Evolutionary conservation across 1,140 invertebrate genomes (phyloP), one percentile per base, ranked within the genome.

Genomic region (Brachystomella parvula): DNA sequence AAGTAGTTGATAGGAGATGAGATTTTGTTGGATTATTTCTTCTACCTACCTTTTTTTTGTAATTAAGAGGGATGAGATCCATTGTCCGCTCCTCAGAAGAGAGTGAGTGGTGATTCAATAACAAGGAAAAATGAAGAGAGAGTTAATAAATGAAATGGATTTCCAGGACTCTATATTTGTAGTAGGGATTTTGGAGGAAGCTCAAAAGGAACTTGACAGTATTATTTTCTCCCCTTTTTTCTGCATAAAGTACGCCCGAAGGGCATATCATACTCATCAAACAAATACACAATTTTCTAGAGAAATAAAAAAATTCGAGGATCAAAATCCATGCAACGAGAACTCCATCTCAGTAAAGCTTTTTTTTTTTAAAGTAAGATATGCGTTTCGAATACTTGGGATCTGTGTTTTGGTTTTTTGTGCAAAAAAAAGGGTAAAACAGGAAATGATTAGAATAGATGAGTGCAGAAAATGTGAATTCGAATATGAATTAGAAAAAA

Each of bases 211-310:
- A 12, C 49, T 53, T 53, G 49, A 53, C 49, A 53, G 49, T 53
- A 53, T 53, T 53, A 53, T 53, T 64, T 66, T 70, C 68, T 70
- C 65, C 65, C 60, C 68, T 65, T 62, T 58, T 64, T 64, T 66
- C 53, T 69, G 68, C 66, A 70, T 70, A 70, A 69, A 70, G 68
- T 49, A 70, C 44, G 65, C 65, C 68, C 62, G 49, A 29, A 60
- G 62, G 68, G 68, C 68, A 67, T 70, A 66, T 63, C 68, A 70
- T 70, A 63, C 64, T 35, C 63, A 67, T 70, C 64, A 65, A 65
- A 69, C 59, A n/a, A 26, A 69, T 33, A 60, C 63, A 64, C 3
- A 24, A 3, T 17, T 59, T 26, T 26, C 2, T 12, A 59, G 9
- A 26, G 26, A 59, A 30, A 59, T 2, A 3, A 26, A 21, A n/a